These are phyloP conservation scores for Phrynocephalus forsythii DNA, from an alignment of 2,797 vertebrate species.

Conservation along the genomic window DNA sequence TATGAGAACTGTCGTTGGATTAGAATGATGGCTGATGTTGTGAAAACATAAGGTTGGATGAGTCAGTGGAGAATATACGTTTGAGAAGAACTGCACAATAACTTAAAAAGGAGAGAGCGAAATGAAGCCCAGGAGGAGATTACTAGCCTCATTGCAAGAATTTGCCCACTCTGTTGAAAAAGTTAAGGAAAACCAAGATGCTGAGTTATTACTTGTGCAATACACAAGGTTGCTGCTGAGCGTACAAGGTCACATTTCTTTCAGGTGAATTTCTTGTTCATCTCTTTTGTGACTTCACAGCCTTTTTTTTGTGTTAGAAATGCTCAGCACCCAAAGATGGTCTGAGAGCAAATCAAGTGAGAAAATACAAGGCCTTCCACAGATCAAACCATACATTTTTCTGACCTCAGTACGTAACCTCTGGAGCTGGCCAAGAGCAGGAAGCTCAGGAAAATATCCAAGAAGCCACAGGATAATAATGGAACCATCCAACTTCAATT, in stretches of 20 bases:
- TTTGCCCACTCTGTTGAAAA: slow-evolving; percentile 10
- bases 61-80: slow-evolving; percentile 15
- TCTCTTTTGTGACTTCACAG: background rate
- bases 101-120: slow-evolving; percentile 1
- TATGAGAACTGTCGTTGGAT: background rate
- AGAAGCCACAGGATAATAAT: background rate
- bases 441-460: background rate
- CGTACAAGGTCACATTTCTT: background rate
- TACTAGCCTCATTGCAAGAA: slow-evolving; percentile 11
- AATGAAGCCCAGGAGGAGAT: slow-evolving; percentile 34
- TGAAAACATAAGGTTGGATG: slow-evolving; percentile 2
- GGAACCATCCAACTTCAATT: background rate
- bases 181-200: slow-evolving; percentile 13
- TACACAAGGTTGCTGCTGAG: background rate
- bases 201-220: slow-evolving; percentile 20
- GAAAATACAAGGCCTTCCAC: background rate
- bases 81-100: slow-evolving; percentile 28
- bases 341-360: background rate
- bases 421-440: background rate
- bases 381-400: background rate
- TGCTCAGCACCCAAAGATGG: background rate
- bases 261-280: background rate
- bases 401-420: background rate
- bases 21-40: slow-evolving; percentile 12
- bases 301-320: background rate